Percentiles rank a stretch among this genome's conserved stretches.
Evolutionary conservation across 2,113 vertebrate species (phyloP).

Genomic region (Zingel zingel): DNA sequence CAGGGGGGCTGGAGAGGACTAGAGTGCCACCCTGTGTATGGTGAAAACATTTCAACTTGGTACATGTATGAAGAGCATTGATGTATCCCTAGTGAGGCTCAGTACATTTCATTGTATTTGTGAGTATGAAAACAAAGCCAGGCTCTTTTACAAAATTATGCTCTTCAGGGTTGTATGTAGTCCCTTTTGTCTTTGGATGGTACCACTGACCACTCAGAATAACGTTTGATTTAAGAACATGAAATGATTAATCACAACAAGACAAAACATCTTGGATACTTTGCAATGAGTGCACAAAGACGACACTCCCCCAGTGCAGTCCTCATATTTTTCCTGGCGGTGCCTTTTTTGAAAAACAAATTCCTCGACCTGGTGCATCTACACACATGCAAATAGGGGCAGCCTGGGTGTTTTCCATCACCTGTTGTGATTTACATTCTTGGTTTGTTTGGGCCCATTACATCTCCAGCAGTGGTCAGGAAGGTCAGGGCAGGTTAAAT

Average conservation of each 20-base stretch:
- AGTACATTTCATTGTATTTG: not conserved
- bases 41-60: conserved; percentile 5
- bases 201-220: not conserved
- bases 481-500: conserved; percentile 52
- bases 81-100: not conserved
- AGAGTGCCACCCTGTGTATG: conserved; percentile 68
- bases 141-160: conserved; percentile 12
- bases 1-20: conserved; percentile 20
- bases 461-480: conserved; percentile 28
- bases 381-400: conserved; percentile 82
- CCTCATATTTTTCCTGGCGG: conserved; percentile 20
- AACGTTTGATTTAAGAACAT: not conserved
- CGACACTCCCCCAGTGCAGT: not conserved
- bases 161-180: not conserved
- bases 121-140: conserved; percentile 4
- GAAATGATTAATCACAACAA: not conserved
- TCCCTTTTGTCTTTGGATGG: conserved; percentile 2
- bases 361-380: conserved; percentile 61
- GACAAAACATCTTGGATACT: not conserved
- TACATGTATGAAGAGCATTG: not conserved
- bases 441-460: conserved; percentile 54
- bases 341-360: conserved; percentile 86
- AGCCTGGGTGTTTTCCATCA: conserved; percentile 81
- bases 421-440: conserved; percentile 82
- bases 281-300: not conserved